These are phyloP conservation scores for Mythimna loreyi DNA, from an alignment of 2,888 invertebrate species.

Conservation along the genomic window DNA sequence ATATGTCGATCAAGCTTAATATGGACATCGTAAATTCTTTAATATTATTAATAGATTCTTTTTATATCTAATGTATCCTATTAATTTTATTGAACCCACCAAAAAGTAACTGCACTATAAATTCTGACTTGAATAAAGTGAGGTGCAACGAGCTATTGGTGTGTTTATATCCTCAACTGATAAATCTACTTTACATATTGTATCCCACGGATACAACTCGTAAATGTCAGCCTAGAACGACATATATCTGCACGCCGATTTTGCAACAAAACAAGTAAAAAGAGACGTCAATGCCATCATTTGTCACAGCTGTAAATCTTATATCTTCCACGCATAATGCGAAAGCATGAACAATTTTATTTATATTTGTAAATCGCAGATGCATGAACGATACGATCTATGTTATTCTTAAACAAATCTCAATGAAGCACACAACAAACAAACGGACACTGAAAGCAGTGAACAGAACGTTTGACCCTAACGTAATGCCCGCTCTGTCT, in stretches of 20 bases:
- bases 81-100: conserved; percentile 20
- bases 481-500: conserved; percentile 64
- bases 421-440: conserved; percentile 52
- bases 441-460: conserved; percentile 48
- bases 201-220: conserved; percentile 18
- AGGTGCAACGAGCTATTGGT: background rate
- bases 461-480: conserved; percentile 55
- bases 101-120: conserved; percentile 1
- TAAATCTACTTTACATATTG: conserved; percentile 12
- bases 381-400: conserved; percentile 15
- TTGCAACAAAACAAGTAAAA: conserved; percentile 35
- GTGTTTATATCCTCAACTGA: background rate
- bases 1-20: conserved; percentile 68
- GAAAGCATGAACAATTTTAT: conserved; percentile 34
- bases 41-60: conserved; percentile 37
- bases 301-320: conserved; percentile 38
- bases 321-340: conserved; percentile 21
- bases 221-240: conserved; percentile 16
- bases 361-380: conserved; percentile 35
- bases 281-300: conserved; percentile 28
- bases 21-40: conserved; percentile 61
- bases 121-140: conserved; percentile 4
- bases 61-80: conserved; percentile 22
- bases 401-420: conserved; percentile 38
- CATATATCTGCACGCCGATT: conserved; percentile 28